A percentile compares a stretch with the other conserved stretches of the same genome.
These are phyloP conservation scores for Istiophorus platypterus DNA, from an alignment of 2,113 vertebrate species.

Conservation along the genomic window DNA sequence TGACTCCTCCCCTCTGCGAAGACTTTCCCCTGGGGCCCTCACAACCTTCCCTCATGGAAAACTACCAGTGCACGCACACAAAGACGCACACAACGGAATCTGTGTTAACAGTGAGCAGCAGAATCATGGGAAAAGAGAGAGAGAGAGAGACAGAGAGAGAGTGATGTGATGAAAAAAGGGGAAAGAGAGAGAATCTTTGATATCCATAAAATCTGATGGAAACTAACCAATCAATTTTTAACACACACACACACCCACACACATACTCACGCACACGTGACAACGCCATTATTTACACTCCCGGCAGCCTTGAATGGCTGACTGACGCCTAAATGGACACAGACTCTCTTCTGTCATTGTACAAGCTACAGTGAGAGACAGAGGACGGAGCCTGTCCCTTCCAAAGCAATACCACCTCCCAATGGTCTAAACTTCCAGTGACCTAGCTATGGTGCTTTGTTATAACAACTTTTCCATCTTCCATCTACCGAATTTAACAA, in stretches of 20 bases:
- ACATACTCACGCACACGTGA: not conserved
- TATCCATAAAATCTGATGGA: constrained; percentile 2
- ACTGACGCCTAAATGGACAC: not conserved
- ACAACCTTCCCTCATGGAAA: constrained; percentile 76
- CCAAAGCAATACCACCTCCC: constrained; percentile 44
- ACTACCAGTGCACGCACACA: constrained; percentile 63
- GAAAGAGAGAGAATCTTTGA: not conserved
- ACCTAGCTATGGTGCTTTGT: not conserved
- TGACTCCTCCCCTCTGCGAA: constrained; percentile 69
- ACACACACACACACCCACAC: not conserved
- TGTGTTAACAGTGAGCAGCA: constrained; percentile 9
- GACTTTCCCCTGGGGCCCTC: constrained; percentile 58
- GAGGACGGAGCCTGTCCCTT: not conserved
- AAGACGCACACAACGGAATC: constrained; percentile 18
- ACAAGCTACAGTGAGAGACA: not conserved
- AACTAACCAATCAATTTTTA: not conserved
- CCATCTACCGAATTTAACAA: not conserved
- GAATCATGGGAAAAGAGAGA: constrained; percentile 7
- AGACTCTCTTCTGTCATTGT: not conserved
- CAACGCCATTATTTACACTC: constrained; percentile 22
- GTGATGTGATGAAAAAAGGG: not conserved
- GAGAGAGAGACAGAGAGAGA: constrained; percentile 1
- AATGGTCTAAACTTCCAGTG: constrained; percentile 27
- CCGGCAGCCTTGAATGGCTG: constrained; percentile 6
- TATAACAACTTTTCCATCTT: not conserved